Percentiles rank a stretch among this genome's conserved stretches.
These are phyloP conservation scores for Zenarchopterus dispar DNA, from an alignment of 2,797 vertebrate genomes.

Conservation along the genomic window DNA sequence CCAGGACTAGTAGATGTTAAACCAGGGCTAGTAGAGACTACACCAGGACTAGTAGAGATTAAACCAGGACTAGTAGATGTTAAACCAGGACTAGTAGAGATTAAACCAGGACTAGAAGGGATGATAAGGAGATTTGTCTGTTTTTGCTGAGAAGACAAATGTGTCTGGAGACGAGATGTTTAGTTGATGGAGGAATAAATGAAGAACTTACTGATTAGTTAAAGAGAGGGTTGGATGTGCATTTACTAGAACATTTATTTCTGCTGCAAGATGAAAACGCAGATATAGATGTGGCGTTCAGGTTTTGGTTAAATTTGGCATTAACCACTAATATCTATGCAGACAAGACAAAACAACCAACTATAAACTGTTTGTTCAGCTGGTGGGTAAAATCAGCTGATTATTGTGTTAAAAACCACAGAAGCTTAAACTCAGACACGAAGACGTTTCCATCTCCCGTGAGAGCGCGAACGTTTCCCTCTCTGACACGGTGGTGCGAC, in stretches of 20 bases:
- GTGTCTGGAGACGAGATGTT: slow-evolving; percentile 10
- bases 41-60: no score
- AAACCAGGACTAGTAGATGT: no score
- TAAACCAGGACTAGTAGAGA: no score
- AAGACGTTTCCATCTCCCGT: slow-evolving; percentile 28
- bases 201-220: neutral
- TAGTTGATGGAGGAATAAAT: neutral
- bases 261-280: no score
- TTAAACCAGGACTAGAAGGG: no score
- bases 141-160: slow-evolving; percentile 1
- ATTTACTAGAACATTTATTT: neutral
- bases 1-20: no score
- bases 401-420: no score
- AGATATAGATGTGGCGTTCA: no score
- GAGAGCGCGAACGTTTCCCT: slow-evolving; percentile 39
- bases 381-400: neutral
- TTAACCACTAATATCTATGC: slow-evolving; percentile 20
- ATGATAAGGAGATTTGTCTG: no score
- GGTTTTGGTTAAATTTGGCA: slow-evolving; percentile 33
- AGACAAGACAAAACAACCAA: slow-evolving; percentile 8
- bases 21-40: no score
- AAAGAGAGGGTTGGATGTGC: no score
- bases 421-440: no score
- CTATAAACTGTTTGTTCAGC: slow-evolving; percentile 13
- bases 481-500: slow-evolving; percentile 34